A percentile compares a stretch with the other conserved stretches of the same genome.
These are phyloP conservation scores for Erpornis zantholeuca DNA, from an alignment of 2,113 vertebrate species.

Conservation along the genomic window DNA sequence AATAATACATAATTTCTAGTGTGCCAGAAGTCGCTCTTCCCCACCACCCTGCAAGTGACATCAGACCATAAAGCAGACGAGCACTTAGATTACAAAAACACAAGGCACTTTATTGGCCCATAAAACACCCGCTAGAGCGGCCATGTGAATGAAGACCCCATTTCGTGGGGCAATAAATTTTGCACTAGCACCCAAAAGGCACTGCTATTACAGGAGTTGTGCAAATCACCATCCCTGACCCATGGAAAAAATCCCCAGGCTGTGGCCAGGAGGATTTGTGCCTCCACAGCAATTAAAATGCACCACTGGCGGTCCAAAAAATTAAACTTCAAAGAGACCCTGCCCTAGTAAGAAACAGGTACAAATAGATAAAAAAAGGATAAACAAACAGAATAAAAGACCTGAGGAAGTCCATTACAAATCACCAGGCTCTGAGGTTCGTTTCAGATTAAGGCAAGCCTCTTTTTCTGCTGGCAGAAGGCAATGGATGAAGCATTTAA, in stretches of 20 bases:
- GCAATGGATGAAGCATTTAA: not conserved
- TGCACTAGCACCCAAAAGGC: constrained; percentile 10
- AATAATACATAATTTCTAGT: not conserved
- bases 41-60: not conserved
- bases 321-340: not conserved
- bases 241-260: not conserved
- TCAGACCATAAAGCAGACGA: constrained; percentile 30
- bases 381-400: not conserved
- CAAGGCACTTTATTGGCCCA: constrained; percentile 20
- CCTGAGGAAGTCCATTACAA: not conserved
- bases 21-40: not conserved
- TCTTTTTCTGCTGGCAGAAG: not conserved
- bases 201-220: not conserved
- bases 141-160: constrained; percentile 33
- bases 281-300: not conserved
- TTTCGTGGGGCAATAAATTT: constrained; percentile 23
- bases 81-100: constrained; percentile 47
- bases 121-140: not conserved
- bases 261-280: not conserved
- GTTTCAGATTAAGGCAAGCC: not conserved
- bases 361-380: not conserved
- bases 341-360: not conserved
- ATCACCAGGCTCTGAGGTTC: not conserved
- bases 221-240: not conserved
- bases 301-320: not conserved